phyloP scores from a whole-genome alignment of 2,113 vertebrate species.

The Petromus typicus region DNA sequence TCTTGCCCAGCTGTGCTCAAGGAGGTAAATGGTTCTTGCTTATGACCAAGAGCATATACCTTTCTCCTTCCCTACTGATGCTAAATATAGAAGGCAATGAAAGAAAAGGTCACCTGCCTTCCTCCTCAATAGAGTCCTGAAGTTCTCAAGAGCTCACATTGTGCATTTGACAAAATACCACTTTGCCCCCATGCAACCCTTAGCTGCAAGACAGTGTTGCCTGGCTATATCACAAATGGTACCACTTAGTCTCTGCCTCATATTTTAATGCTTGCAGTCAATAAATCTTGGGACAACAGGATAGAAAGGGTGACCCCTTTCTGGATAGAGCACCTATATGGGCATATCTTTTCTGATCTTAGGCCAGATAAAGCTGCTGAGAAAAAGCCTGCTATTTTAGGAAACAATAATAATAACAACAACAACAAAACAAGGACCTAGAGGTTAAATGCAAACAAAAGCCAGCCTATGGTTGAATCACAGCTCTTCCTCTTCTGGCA shows the following conservation, averaged over 20 bases:
- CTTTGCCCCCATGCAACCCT: not conserved
- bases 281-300: not conserved
- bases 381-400: not conserved
- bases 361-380: not conserved
- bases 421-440: not conserved
- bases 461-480: not conserved
- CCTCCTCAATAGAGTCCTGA: not conserved
- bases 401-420: not conserved
- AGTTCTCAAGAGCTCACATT: slow-evolving; percentile 40
- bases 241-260: not conserved
- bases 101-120: slow-evolving; percentile 61
- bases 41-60: not conserved
- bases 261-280: slow-evolving; percentile 25
- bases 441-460: too few species aligned
- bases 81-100: not conserved
- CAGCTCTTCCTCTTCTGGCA: fast-evolving
- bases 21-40: slow-evolving; percentile 48
- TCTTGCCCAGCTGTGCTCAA: not conserved
- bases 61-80: not conserved
- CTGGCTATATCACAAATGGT: not conserved
- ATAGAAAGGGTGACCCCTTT: not conserved
- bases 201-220: not conserved
- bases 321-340: not conserved
- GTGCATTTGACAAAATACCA: slow-evolving; percentile 65
- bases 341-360: not conserved